These are phyloP conservation scores for Panurus biarmicus DNA, from an alignment of 2,113 vertebrate genomes.

Conservation along the genomic window DNA sequence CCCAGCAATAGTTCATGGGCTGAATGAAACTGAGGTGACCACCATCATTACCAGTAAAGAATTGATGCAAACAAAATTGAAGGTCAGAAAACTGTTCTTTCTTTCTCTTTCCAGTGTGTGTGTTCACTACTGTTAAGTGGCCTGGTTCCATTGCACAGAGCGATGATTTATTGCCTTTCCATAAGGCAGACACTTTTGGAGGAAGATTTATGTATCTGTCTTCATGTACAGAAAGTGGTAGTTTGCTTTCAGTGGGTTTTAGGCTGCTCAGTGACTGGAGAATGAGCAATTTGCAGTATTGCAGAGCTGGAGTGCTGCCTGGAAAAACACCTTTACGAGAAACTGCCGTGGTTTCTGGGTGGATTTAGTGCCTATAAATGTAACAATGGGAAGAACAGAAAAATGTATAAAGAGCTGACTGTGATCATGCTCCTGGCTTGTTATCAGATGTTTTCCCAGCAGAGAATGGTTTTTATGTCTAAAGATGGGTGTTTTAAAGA, in stretches of 20 bases:
- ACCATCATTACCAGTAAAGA: slow-evolving; percentile 94
- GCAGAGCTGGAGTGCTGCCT: background rate
- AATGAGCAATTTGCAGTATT: background rate
- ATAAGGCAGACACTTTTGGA: background rate
- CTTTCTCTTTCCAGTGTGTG: background rate
- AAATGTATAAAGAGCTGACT: background rate
- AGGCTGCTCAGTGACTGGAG: background rate
- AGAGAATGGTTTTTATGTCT: background rate
- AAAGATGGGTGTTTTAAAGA: background rate
- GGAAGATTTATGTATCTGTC: background rate
- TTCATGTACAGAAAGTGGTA: background rate
- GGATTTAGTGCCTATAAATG: background rate
- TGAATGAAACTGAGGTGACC: slow-evolving; percentile 89
- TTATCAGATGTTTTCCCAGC: background rate
- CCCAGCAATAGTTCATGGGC: slow-evolving; percentile 86
- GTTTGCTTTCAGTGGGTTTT: background rate
- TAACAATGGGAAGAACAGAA: background rate
- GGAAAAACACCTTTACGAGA: background rate
- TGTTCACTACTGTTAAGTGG: background rate
- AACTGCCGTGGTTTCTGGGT: background rate
- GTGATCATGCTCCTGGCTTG: background rate
- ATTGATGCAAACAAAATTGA: slow-evolving; percentile 86
- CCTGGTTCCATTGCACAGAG: background rate
- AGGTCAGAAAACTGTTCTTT: slow-evolving; percentile 71
- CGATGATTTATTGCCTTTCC: background rate